Conservation (phyloP, 2,888 invertebrate species). For the Orchesella flavescens region DNA sequence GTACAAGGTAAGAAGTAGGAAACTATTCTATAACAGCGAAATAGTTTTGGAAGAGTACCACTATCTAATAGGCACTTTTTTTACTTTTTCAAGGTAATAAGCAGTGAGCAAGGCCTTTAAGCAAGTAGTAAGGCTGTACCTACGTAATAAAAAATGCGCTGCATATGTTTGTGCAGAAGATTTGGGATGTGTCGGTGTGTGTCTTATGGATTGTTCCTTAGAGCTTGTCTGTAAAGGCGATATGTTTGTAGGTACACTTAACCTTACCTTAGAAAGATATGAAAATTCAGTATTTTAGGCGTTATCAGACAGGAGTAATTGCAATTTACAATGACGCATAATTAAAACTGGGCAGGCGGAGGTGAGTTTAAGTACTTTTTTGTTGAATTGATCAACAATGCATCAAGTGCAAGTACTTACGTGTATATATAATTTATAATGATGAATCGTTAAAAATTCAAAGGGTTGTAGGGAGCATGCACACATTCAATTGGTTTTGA, state of each 20-base stretch:
- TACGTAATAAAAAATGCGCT: background rate
- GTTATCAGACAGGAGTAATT: conserved; percentile 15
- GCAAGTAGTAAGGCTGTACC: conserved; percentile 10
- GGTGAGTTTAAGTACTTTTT: background rate
- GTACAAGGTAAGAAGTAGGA: conserved; percentile 30
- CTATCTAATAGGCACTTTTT: conserved; percentile 37
- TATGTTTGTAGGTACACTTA: background rate
- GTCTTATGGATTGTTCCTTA: background rate
- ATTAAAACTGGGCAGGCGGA: conserved; percentile 44
- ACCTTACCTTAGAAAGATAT: conserved; percentile 1
- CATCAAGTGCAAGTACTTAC: no score
- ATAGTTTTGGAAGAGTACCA: conserved; percentile 48
- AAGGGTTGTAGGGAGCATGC: no score
- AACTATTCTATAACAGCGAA: conserved; percentile 33
- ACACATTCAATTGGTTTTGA: no score
- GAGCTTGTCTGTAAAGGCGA: no score
- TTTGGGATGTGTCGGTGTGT: background rate
- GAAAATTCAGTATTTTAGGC: conserved; percentile 28
- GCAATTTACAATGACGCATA: conserved; percentile 20
- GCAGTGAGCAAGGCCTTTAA: conserved; percentile 46
- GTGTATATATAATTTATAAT: no score
- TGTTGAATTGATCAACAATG: no score
- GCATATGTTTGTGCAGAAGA: no score
- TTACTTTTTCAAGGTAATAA: conserved; percentile 53
- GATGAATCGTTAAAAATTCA: no score